Base-by-base conservation (phyloP, 2,113 vertebrate species). In the Oenanthe melanoleuca region DNA sequence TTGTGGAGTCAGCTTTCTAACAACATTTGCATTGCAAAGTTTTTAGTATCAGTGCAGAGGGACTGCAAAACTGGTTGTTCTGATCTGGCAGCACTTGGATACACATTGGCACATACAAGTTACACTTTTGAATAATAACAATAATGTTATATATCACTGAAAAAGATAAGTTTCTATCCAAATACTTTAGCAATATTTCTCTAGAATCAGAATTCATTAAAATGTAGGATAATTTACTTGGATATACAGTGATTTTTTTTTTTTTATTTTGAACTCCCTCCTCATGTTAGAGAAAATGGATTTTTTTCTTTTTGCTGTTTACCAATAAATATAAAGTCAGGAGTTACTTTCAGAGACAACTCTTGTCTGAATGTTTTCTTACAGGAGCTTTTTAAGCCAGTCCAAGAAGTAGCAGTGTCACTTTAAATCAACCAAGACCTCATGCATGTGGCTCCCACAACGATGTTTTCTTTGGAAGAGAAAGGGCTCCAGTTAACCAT, bases 391-490 rank as follows among this genome's bases (percentile, higher is more conserved):
- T 96, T 38, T 50, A 82, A 84, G 24, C 22, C 26, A 73, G 29
- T 15, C 26, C 74, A 78, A 93, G 75, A 94, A 89, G 88, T 66
- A 95, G 81, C 64, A 93, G 38, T 80, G 55, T 88, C 92, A 82
- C 47, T 95, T 89, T 80, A 93, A 93, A 87, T 86, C 66, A 90
- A 77, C 63, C 77, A 93, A 85, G 47, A 77, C 65, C 87, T 91
- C 86, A 49, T 82, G n/a, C 77, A 85, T 61, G 61, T 66, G 90
- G 89, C 45, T 91, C 66, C 37, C n/a, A 66, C 65, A 92, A 60
- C 1, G 47, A 56, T 91, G 81, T 87, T 94, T 95, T 95, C 86
- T 78, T 97, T 93, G 93, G 88, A 93, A 93, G 34, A 89, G 69
- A 86, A 85, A 61, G 25, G 10, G 28, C n/a, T 93, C 74, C 45